These are phyloP conservation scores for Dryobates pubescens DNA, from an alignment of 2,797 vertebrate species.

Conservation along the genomic window DNA sequence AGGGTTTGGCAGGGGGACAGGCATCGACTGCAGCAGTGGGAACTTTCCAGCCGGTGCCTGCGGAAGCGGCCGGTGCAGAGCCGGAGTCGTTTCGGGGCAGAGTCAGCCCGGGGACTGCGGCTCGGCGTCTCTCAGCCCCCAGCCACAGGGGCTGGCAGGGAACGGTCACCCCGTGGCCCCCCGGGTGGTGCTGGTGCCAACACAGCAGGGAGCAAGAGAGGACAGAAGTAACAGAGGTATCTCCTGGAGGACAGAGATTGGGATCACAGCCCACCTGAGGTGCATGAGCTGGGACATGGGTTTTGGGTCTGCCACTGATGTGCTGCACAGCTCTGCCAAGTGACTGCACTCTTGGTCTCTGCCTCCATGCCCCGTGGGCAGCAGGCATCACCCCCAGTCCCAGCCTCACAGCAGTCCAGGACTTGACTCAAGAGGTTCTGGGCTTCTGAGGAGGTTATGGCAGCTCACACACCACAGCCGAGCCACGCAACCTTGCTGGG, in stretches of 20 bases:
- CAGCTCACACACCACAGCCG: background rate
- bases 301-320: background rate
- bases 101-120: rapidly evolving
- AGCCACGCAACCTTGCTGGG: background rate
- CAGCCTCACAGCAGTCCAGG: background rate
- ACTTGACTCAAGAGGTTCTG: background rate
- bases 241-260: background rate
- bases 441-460: rapidly evolving
- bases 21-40: conserved; percentile 51
- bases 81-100: background rate
- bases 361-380: rapidly evolving
- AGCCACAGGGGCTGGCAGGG: rapidly evolving
- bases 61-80: background rate
- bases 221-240: background rate
- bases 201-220: background rate
- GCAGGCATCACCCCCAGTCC: background rate
- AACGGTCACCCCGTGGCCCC: background rate
- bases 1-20: conserved; percentile 59
- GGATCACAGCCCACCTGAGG: background rate
- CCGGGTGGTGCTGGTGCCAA: rapidly evolving
- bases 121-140: background rate
- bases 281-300: rapidly evolving
- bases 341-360: background rate
- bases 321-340: background rate
- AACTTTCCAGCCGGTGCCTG: conserved; percentile 41